Percentiles rank a stretch among this genome's conserved stretches.
Conservation (phyloP, 92 coral and sea anemone species). For the Porites divaricata region DNA sequence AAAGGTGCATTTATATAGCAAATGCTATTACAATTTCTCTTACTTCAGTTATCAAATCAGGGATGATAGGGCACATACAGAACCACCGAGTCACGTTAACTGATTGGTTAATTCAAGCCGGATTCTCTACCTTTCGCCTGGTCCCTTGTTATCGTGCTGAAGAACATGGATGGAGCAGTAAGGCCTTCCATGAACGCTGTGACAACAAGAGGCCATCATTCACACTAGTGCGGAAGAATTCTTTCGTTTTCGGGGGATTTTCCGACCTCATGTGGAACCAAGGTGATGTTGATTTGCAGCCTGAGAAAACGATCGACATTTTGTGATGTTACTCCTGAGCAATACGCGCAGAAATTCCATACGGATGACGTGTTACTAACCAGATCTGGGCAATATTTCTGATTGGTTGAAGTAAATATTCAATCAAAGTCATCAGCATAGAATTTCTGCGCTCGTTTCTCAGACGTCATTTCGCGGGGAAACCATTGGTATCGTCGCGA, state of each 20-base stretch:
- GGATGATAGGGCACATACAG: slow-evolving; percentile 51
- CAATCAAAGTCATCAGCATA: too few species aligned
- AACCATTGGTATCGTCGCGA: too few species aligned
- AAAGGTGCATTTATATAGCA: not conserved
- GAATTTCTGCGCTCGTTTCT: too few species aligned
- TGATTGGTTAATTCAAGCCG: slow-evolving; percentile 45
- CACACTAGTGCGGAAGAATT: slow-evolving; percentile 16
- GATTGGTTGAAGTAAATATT: too few species aligned
- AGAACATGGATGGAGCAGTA: slow-evolving; percentile 14
- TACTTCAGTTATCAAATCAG: slow-evolving; percentile 44
- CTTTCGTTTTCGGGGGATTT: slow-evolving; percentile 19
- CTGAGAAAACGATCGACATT: too few species aligned
- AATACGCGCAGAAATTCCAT: too few species aligned
- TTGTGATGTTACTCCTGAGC: too few species aligned
- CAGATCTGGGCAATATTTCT: too few species aligned
- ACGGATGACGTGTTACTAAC: too few species aligned
- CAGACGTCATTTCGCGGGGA: too few species aligned
- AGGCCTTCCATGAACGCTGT: slow-evolving; percentile 5
- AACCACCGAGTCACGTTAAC: slow-evolving; percentile 22
- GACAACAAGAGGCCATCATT: slow-evolving; percentile 2
- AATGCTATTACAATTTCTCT: not conserved
- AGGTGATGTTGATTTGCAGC: not conserved
- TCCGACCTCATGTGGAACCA: slow-evolving; percentile 10
- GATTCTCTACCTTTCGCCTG: slow-evolving; percentile 14
- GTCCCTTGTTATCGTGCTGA: slow-evolving; percentile 30